Evolutionary conservation across 2,113 vertebrate species (phyloP), one percentile per base, ranked within the genome.

Genomic region (Colinus virginianus): DNA sequence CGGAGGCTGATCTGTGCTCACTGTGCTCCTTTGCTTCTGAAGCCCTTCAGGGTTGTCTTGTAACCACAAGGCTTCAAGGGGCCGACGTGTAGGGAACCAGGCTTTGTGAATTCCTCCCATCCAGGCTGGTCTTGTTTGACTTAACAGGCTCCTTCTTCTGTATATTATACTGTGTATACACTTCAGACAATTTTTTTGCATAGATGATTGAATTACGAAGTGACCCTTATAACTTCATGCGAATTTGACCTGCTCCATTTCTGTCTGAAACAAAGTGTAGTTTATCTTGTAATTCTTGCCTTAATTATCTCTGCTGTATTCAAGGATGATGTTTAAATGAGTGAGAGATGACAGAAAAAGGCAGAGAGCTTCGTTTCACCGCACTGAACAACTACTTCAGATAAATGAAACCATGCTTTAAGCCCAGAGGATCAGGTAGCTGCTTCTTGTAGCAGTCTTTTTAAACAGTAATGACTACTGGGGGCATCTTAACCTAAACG

Each of bases 341-440:
- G 95, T 63, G 34, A 91, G 86, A 85, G 91, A 91, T 94, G 97
- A 90, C 63, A 76, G 92, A 76, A 96, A 95, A 96, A 96, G 90
- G 93, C 94, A 90, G 94, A 92, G 95, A 90, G 97, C 98, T 98
- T 97, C 97, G 94, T 98, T 97, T 96, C 94, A 80, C 90, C 95
- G 96, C 95, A 79, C 93, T 98, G 97, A 97, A 97, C 87, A 96
- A 97, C 95, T 95, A 87, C 97, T 95, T 85, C 80, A 97, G 97
- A 92, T 96, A 96, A 93, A 93, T 84, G 97, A 98, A 98, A 99
- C 98, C 95, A 84, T 96, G 98, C 94, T 96, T 96, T 91, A 53
- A 96, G 82, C 83, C 84, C 79, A n/a, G 95, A 77, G 88, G 98
- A 98, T 98, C 96, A 48, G 94, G 90, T 98, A 96, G 97, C 98